Evolutionary conservation across 2,113 vertebrate genomes (phyloP).

Genomic region (Hystrix brachyura): DNA sequence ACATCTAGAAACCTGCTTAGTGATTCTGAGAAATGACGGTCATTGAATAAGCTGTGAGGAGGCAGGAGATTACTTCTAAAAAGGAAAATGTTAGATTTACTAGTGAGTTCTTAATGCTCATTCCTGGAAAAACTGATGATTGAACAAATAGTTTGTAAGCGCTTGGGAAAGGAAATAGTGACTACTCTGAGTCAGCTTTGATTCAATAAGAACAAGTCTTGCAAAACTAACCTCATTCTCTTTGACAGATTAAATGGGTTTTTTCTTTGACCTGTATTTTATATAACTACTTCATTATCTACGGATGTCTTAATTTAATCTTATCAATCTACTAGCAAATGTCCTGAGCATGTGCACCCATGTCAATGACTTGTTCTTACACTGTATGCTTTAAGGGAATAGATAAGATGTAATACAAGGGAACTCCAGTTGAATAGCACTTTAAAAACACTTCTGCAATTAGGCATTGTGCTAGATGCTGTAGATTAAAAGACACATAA

Average conservation of each 20-base stretch:
- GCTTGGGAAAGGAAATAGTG: constrained; percentile 60
- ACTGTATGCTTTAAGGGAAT: not conserved
- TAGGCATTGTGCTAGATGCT: not conserved
- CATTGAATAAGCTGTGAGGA: constrained; percentile 36
- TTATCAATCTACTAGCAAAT: constrained; percentile 40
- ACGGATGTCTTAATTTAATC: constrained; percentile 56
- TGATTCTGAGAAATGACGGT: not conserved
- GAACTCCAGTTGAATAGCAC: not conserved
- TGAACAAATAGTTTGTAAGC: constrained; percentile 22
- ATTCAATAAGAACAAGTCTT: constrained; percentile 46
- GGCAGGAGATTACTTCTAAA: not conserved
- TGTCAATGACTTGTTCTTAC: not conserved
- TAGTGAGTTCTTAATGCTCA: constrained; percentile 47
- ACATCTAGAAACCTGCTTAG: not conserved
- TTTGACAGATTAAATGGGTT: constrained; percentile 67
- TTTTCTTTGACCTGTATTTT: constrained; percentile 66
- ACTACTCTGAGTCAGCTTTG: constrained; percentile 29
- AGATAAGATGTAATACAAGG: not conserved
- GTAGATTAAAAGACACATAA: constrained; percentile 22
- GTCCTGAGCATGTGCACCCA: constrained; percentile 24
- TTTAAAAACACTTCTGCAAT: constrained; percentile 42
- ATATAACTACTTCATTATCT: constrained; percentile 65
- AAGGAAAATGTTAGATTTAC: constrained; percentile 35
- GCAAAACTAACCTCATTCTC: constrained; percentile 55
- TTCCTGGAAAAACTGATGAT: constrained; percentile 59